Percentiles rank a stretch among this genome's conserved stretches.
Evolutionary conservation across 2,888 invertebrate species (phyloP).

Genomic region (Oscheius myriophilus): DNA sequence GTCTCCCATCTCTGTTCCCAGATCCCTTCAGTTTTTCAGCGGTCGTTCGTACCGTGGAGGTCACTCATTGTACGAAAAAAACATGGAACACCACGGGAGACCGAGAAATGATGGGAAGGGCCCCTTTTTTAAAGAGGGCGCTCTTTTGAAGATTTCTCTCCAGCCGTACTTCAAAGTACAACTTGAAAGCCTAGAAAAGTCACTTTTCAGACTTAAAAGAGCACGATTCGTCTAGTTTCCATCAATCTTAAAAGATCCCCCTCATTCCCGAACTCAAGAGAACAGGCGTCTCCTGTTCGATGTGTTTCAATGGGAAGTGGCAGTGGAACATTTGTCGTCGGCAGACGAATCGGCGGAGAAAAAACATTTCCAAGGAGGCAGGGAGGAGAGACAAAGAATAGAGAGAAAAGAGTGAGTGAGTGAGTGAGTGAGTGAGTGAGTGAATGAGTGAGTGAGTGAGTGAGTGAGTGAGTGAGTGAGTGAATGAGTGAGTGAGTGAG

Average conservation of each 20-base stretch:
- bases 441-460: no score
- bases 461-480: no score
- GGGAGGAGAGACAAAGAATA: background rate
- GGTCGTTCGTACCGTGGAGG: background rate
- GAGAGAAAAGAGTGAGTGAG: background rate
- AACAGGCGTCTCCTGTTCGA: constrained; percentile 17
- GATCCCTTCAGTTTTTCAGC: background rate
- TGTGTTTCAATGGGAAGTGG: constrained; percentile 21
- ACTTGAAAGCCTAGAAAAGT: no score
- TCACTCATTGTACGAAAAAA: background rate
- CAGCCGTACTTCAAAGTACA: no score
- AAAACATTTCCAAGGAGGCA: no score
- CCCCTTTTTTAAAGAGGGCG: background rate
- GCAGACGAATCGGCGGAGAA: no score
- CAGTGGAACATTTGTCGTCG: no score
- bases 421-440: no score
- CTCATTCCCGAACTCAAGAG: background rate
- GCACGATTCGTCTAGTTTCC: constrained; percentile 1
- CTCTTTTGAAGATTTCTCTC: no score
- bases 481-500: no score
- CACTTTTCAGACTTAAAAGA: constrained; percentile 8
- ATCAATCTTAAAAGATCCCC: background rate
- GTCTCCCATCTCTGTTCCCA: constrained; percentile 1
- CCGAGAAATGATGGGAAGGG: background rate
- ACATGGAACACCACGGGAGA: background rate